Percentiles rank a stretch among this genome's conserved stretches.
Evolutionary conservation across 1,140 invertebrate species (phyloP).

Genomic region (Conus ventricosus): DNA sequence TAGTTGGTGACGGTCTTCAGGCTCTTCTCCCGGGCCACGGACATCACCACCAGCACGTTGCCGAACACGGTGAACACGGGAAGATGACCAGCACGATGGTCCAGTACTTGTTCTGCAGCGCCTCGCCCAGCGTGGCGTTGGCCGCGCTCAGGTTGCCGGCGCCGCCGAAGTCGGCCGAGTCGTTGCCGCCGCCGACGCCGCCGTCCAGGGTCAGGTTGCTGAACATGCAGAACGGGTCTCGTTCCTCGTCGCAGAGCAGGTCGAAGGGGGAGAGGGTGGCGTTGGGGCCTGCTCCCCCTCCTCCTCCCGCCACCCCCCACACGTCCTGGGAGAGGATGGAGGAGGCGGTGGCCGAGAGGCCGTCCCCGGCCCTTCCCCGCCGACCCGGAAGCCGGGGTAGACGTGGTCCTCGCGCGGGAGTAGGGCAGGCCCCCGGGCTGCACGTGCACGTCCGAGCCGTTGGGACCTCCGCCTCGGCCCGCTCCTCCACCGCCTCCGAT

Average conservation of each 20-base stretch:
- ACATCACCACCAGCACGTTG: constrained; percentile 95
- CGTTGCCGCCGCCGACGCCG: not conserved
- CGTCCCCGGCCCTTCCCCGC: not conserved
- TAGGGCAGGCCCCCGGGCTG: constrained; percentile 21
- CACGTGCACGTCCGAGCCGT: not conserved
- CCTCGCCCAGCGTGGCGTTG: constrained; percentile 22
- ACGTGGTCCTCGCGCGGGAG: constrained; percentile 4
- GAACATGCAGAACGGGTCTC: constrained; percentile 28
- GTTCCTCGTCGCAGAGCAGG: constrained; percentile 13
- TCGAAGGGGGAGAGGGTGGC: constrained; percentile 23
- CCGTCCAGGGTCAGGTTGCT: constrained; percentile 19
- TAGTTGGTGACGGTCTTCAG: constrained; percentile 96
- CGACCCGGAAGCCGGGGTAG: not conserved
- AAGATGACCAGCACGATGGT: constrained; percentile 90
- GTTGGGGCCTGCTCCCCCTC: not conserved
- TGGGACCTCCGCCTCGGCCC: constrained; percentile 7
- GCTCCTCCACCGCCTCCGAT: not conserved
- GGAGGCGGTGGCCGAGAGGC: constrained; percentile 5
- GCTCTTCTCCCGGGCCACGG: constrained; percentile 89
- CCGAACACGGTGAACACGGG: constrained; percentile 94
- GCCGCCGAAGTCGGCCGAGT: not conserved
- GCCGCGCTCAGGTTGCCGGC: not conserved
- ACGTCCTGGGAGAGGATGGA: too few species aligned
- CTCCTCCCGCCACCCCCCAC: constrained; percentile 5
- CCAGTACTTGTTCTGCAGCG: constrained; percentile 81